Conservation (phyloP, 2,888 invertebrate genomes). For the Terebella lapidaria region DNA sequence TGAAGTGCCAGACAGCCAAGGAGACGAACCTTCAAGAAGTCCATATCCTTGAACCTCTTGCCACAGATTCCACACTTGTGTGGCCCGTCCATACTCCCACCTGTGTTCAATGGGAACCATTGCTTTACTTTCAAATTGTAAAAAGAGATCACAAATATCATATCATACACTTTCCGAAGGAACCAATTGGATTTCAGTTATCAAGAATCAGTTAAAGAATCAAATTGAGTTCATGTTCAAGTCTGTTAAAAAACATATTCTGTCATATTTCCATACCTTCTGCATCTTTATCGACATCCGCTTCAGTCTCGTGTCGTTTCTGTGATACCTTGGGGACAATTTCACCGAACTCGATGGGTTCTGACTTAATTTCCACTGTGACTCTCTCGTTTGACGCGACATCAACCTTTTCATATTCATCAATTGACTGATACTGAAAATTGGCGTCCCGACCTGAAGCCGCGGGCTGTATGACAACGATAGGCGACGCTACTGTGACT, state of each 20-base stretch:
- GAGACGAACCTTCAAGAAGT: conserved; percentile 34
- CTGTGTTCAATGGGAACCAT: too few relatives aligned
- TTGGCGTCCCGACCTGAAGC: neutral
- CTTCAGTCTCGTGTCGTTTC: neutral
- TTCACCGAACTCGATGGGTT: conserved; percentile 28
- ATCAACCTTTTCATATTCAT: conserved; percentile 25
- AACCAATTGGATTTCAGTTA: too few relatives aligned
- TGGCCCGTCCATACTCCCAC: neutral
- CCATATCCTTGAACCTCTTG: conserved; percentile 32
- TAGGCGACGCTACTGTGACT: neutral
- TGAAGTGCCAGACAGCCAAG: too few relatives aligned
- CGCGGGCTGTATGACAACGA: neutral
- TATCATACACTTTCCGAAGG: too few relatives aligned
- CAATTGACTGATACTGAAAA: neutral
- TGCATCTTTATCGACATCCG: neutral
- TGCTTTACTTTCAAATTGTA: too few relatives aligned
- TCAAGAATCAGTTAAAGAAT: too few relatives aligned
- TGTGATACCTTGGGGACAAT: conserved; percentile 13
- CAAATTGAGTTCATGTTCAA: too few relatives aligned
- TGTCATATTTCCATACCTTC: too few relatives aligned
- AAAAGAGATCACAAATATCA: too few relatives aligned
- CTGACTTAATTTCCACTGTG: conserved; percentile 34
- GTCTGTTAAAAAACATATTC: too few relatives aligned
- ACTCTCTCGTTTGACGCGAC: conserved; percentile 30
- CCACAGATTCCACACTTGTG: conserved; percentile 39